Base-by-base conservation (phyloP, 2,888 invertebrate genomes). In the Apomyelois bistriatella region DNA sequence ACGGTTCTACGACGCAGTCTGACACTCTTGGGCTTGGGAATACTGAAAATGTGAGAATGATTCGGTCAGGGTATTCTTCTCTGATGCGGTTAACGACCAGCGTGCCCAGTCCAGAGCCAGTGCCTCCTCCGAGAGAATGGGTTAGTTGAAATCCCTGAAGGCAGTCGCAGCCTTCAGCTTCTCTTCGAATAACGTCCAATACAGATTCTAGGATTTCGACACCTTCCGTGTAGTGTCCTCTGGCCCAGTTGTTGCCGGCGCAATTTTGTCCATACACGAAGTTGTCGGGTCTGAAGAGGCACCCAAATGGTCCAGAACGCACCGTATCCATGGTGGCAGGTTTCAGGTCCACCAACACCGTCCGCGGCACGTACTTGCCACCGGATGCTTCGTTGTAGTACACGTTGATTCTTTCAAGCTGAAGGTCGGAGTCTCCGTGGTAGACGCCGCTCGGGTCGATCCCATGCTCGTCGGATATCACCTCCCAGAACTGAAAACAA, bases 141-240 rank as follows among this genome's bases (percentile, higher is more conserved):
- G 95, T 93, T 62, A 96, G 78, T 76, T 96, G 96, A 78, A 96
- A 96, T 43, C 97, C 97, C 92, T 96, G 95, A 30, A 95, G 91
- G 66, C 98, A 98, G 79, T 99, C 98, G 84, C 98, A 94, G 82
- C 96, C 93, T 85, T 98, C 97, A 48, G 95, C 95, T 82, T 96
- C 96, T 74, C 95, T 94, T 54, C 96, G 91, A 28, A 96, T 93
- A 0, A 96, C 96, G 71, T 96, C 96, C 48, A 96, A 82, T 0
- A 94, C 94, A 13, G 97, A 94, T 82, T 97, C 98, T 50, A 93
- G 94, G 70, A 94, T 92, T 85, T 94, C 97, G 53, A 93, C 97
- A n/a, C 97, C 97, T 85, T 97, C 97, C 15, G 97, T 97, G 85
- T 97, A 97, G 73, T 97, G 97, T n/a, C 98, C 91, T 58, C 85